phyloP scores from a whole-genome alignment of 2,797 vertebrate genomes.

The Borostomias antarcticus region DNA sequence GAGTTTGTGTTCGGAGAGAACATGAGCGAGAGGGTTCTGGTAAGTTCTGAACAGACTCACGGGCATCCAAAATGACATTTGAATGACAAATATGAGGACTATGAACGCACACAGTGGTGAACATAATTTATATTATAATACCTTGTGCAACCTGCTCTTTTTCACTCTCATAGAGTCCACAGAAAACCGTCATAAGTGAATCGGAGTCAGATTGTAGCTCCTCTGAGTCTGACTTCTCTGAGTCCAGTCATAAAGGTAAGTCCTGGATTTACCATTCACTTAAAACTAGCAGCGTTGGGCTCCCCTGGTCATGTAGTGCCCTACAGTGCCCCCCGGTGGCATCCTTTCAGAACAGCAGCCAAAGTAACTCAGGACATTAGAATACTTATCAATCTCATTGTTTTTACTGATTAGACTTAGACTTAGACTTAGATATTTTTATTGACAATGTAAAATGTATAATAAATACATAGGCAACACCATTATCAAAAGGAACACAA shows the following conservation, averaged over 20 bases:
- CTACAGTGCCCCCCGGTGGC: constrained; percentile 16
- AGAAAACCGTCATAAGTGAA: constrained; percentile 32
- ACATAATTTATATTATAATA: not conserved
- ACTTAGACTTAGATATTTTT: not conserved
- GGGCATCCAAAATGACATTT: not conserved
- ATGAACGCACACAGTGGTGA: not conserved
- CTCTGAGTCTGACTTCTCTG: constrained; percentile 37
- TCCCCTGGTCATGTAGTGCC: not conserved
- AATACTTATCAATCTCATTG: not conserved
- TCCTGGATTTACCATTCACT: not conserved
- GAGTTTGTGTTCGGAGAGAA: constrained; percentile 86
- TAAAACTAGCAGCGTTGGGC: not conserved
- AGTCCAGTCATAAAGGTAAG: constrained; percentile 34
- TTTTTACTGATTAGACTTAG: not conserved
- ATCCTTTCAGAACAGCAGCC: constrained; percentile 4
- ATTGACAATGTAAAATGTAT: not conserved
- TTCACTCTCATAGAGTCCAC: constrained; percentile 33
- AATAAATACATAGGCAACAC: no score
- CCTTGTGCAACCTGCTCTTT: not conserved
- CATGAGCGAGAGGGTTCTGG: constrained; percentile 83
- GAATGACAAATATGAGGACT: not conserved
- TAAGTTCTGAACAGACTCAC: constrained; percentile 42
- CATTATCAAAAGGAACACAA: no score
- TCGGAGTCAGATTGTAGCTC: constrained; percentile 43
- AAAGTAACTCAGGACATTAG: not conserved